A percentile compares a stretch with the other conserved stretches of the same genome.
phyloP scores from a whole-genome alignment of 1,140 invertebrate genomes.

The Teleopsis dalmanni region DNA sequence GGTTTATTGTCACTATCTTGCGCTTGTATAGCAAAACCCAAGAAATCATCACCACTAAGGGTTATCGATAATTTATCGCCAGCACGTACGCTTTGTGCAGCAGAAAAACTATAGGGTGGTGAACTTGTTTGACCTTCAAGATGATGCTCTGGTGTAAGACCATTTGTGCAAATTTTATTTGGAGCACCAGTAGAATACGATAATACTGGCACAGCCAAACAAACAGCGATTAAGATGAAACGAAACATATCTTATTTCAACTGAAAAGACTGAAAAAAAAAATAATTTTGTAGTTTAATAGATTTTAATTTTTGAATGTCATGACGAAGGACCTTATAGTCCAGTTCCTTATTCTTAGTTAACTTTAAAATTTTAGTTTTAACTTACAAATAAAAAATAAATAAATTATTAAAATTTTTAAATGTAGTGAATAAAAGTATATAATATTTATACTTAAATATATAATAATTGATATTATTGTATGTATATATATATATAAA shows the following conservation, averaged over 20 bases:
- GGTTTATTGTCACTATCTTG: constrained; percentile 33
- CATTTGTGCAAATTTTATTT: constrained; percentile 23
- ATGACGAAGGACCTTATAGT: too few relatives aligned
- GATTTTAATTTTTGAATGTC: too few relatives aligned
- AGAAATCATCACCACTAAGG: constrained; percentile 26
- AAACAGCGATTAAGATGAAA: constrained; percentile 23
- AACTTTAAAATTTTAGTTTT: too few relatives aligned
- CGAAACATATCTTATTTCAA: constrained; percentile 32
- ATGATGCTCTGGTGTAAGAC: constrained; percentile 32
- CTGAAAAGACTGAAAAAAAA: too few relatives aligned
- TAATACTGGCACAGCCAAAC: constrained; percentile 21
- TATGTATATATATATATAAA: too few relatives aligned
- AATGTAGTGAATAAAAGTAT: too few relatives aligned
- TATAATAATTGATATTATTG: too few relatives aligned
- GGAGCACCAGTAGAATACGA: constrained; percentile 32
- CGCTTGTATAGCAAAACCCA: constrained; percentile 35
- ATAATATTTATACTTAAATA: too few relatives aligned
- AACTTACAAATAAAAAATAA: too few relatives aligned
- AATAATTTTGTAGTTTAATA: too few relatives aligned
- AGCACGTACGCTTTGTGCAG: neutral
- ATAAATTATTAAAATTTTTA: too few relatives aligned
- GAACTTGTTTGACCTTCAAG: constrained; percentile 19
- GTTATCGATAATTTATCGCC: constrained; percentile 24
- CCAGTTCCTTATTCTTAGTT: too few relatives aligned
- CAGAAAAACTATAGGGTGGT: constrained; percentile 11